A percentile compares a stretch with the other conserved stretches of the same genome.
Conservation (phyloP, 1,140 invertebrate species). For the Neocloeon triangulifer region DNA sequence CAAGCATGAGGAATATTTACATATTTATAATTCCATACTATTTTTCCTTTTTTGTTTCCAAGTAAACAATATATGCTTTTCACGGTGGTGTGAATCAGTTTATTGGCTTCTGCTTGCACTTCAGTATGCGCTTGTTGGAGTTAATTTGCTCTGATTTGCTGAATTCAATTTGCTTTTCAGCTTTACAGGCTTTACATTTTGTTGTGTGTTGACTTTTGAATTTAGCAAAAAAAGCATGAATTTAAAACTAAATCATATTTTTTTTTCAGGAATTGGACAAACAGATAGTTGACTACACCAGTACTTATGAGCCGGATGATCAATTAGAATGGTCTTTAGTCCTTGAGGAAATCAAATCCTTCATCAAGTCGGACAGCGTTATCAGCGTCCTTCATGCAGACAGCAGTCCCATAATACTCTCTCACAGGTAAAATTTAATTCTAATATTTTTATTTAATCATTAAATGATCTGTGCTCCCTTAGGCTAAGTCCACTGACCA, state of each 20-base stretch:
- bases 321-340: slow-evolving; percentile 91
- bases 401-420: slow-evolving; percentile 55
- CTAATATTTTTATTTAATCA: slow-evolving; percentile 9
- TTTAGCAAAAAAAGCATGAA: too few relatives aligned
- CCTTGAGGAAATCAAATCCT: slow-evolving; percentile 82
- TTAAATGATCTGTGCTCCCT: too few relatives aligned
- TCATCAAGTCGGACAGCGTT: slow-evolving; percentile 78
- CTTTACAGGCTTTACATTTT: too few relatives aligned
- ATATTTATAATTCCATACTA: too few relatives aligned
- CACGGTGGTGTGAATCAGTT: not conserved
- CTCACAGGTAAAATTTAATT: slow-evolving; percentile 39
- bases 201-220: slow-evolving; percentile 4
- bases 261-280: slow-evolving; percentile 51
- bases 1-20: too few relatives aligned
- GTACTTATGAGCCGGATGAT: slow-evolving; percentile 88
- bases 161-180: too few relatives aligned
- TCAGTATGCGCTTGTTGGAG: too few relatives aligned
- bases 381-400: slow-evolving; percentile 72
- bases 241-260: slow-evolving; percentile 3
- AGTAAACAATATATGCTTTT: not conserved
- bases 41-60: slow-evolving; percentile 4
- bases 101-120: not conserved
- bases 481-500: slow-evolving; percentile 61
- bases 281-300: slow-evolving; percentile 83
- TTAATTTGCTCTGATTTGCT: too few relatives aligned